phyloP scores from a whole-genome alignment of 2,888 invertebrate species.

The Junonia oenone region DNA sequence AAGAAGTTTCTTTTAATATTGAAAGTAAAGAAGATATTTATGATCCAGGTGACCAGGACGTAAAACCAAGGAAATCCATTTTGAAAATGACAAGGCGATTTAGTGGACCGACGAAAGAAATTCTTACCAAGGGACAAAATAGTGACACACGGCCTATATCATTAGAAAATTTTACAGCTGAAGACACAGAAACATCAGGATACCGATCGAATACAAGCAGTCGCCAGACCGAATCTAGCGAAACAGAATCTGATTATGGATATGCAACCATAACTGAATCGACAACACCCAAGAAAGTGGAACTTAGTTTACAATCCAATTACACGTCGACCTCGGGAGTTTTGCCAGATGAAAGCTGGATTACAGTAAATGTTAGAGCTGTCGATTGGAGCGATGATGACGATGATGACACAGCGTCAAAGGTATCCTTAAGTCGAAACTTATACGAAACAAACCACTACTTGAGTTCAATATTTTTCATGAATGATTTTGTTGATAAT shows the following conservation, averaged over 20 bases:
- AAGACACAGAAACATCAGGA: conserved; percentile 76
- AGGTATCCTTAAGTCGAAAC: conserved; percentile 48
- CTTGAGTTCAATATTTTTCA: conserved; percentile 83
- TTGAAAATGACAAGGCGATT: conserved; percentile 50
- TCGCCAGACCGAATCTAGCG: conserved; percentile 64
- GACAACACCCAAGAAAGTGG: conserved; percentile 79
- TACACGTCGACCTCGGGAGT: conserved; percentile 63
- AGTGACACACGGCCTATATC: conserved; percentile 32
- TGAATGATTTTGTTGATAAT: conserved; percentile 83
- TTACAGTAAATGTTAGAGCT: conserved; percentile 58
- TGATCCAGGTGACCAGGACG: conserved; percentile 37
- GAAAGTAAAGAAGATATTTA: conserved; percentile 35
- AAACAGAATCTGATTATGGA: conserved; percentile 80
- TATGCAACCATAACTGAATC: conserved; percentile 81
- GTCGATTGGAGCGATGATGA: conserved; percentile 65
- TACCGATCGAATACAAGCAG: conserved; percentile 74
- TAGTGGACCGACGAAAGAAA: conserved; percentile 44
- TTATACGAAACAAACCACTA: conserved; percentile 72
- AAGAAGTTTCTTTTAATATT: conserved; percentile 5
- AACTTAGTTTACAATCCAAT: conserved; percentile 57
- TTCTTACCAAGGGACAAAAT: conserved; percentile 31
- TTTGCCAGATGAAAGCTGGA: conserved; percentile 76
- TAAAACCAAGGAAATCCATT: conserved; percentile 57
- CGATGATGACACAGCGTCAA: conserved; percentile 47
- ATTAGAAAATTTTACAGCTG: conserved; percentile 44